These are phyloP conservation scores for Neotoma lepida DNA, from an alignment of 2,113 vertebrate genomes.

Conservation along the genomic window DNA sequence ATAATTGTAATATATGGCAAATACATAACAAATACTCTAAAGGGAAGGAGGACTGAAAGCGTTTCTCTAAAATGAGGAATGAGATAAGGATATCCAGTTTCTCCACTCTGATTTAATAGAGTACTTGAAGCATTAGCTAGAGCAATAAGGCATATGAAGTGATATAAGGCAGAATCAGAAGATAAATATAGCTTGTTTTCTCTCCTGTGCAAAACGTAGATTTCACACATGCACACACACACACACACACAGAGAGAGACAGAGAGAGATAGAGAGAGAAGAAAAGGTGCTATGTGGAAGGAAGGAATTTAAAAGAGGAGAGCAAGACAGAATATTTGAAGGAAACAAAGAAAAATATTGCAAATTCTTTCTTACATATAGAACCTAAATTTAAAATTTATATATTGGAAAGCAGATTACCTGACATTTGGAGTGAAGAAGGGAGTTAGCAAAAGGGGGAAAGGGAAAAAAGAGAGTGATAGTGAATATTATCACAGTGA, in stretches of 20 bases:
- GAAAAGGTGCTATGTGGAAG: background rate
- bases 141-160: background rate
- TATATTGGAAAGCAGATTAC: background rate
- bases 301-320: background rate
- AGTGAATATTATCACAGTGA: background rate
- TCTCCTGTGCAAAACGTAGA: background rate
- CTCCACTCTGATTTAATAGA: background rate
- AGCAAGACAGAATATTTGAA: background rate
- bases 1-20: background rate
- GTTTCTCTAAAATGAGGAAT: background rate
- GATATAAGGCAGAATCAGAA: background rate
- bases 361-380: background rate
- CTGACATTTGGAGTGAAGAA: background rate
- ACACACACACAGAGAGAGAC: background rate
- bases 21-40: background rate
- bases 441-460: background rate
- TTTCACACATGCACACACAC: background rate
- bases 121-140: background rate
- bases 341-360: background rate
- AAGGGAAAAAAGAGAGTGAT: background rate
- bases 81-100: background rate
- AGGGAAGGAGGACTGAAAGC: background rate
- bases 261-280: background rate
- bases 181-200: background rate
- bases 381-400: background rate